Evolutionary conservation across 2,797 vertebrate genomes (phyloP).

Genomic region (Anabas testudineus): DNA sequence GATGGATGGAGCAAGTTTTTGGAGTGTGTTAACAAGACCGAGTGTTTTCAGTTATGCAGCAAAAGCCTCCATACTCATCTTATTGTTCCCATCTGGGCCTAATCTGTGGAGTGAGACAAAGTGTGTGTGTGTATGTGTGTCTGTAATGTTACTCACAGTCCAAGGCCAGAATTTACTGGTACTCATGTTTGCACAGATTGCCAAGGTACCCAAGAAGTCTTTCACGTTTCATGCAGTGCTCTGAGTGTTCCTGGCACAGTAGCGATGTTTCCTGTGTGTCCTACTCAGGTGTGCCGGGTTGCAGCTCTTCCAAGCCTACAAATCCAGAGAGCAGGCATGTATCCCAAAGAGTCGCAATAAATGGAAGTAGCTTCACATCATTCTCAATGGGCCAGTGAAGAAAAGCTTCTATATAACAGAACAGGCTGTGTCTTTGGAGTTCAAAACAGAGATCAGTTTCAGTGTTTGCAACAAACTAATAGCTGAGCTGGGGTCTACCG

Average conservation of each 20-base stretch:
- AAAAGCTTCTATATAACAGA: constrained; percentile 54
- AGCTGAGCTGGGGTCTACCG: constrained; percentile 6
- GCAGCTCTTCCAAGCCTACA: constrained; percentile 47
- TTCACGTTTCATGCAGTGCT: constrained; percentile 42
- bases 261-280: constrained; percentile 44
- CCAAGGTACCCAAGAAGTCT: constrained; percentile 34
- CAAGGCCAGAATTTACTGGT: constrained; percentile 50
- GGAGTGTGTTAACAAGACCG: constrained; percentile 77
- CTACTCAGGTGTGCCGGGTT: constrained; percentile 55
- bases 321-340: constrained; percentile 50
- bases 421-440: constrained; percentile 52
- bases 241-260: constrained; percentile 50
- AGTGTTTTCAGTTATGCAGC: constrained; percentile 80
- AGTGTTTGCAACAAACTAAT: constrained; percentile 23
- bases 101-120: constrained; percentile 73
- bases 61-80: constrained; percentile 80
- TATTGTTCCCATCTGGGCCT: constrained; percentile 82
- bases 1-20: constrained; percentile 77
- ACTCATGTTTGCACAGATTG: constrained; percentile 43
- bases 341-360: constrained; percentile 40
- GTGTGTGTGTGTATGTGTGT: constrained; percentile 24
- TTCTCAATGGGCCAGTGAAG: constrained; percentile 51
- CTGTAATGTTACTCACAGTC: constrained; percentile 32
- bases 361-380: constrained; percentile 56
- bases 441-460: constrained; percentile 38